Evolutionary conservation across 1,140 invertebrate species (phyloP).

Genomic region (Platorchestia sp.): DNA sequence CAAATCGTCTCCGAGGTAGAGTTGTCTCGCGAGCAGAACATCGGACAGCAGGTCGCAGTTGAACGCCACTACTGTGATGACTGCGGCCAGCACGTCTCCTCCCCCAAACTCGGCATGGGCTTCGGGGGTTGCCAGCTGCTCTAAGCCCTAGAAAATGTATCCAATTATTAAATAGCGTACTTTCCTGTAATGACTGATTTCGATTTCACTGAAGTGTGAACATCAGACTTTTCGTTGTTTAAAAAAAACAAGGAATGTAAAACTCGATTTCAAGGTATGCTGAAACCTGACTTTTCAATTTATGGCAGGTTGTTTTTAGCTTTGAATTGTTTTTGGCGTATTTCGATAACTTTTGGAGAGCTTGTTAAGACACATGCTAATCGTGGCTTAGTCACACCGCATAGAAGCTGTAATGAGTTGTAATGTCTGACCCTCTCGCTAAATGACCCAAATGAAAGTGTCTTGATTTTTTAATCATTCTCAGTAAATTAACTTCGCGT

Average conservation of each 20-base stretch:
- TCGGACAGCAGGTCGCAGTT: background rate
- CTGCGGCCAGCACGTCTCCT: conserved; percentile 11
- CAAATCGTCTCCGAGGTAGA: background rate
- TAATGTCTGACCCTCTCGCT: no score
- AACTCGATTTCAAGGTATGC: background rate
- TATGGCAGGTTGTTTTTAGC: background rate
- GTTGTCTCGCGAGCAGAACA: conserved; percentile 1
- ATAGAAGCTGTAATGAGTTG: no score
- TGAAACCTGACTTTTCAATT: background rate
- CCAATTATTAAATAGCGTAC: background rate
- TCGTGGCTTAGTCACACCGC: no score
- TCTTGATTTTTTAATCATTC: no score
- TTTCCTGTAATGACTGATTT: background rate
- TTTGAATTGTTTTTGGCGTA: no score
- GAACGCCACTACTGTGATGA: background rate
- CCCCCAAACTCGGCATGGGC: background rate
- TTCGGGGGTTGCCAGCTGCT: background rate
- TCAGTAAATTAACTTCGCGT: no score
- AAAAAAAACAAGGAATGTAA: no score
- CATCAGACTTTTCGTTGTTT: background rate
- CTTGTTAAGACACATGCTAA: no score
- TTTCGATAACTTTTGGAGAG: no score
- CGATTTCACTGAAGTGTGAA: background rate
- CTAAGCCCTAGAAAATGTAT: conserved; percentile 4
- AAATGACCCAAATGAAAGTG: no score